These are phyloP conservation scores for Pollenia griseotomentosa DNA, from an alignment of 2,888 invertebrate genomes.

Conservation along the genomic window DNA sequence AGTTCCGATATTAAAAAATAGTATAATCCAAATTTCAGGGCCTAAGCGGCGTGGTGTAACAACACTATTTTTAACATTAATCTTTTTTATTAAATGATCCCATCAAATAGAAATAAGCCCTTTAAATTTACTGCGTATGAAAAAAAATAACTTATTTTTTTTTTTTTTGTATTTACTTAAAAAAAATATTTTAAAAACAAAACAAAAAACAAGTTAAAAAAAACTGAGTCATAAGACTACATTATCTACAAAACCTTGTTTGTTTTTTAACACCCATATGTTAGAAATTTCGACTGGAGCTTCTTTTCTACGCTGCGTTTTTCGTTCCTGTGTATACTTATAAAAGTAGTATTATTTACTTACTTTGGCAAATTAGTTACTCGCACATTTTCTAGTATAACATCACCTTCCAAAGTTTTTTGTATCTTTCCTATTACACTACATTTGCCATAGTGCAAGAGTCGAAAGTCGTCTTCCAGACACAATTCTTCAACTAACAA, in stretches of 20 bases:
- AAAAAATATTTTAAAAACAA: background rate
- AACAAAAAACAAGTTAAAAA: background rate
- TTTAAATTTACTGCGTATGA: too few relatives aligned
- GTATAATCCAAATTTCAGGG: too few relatives aligned
- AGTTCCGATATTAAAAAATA: too few relatives aligned
- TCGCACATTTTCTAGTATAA: conserved; percentile 79
- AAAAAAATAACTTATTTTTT: too few relatives aligned
- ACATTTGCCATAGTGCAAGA: conserved; percentile 81
- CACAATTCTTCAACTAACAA: conserved; percentile 80
- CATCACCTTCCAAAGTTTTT: conserved; percentile 69
- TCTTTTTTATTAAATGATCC: too few relatives aligned
- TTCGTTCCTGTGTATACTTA: too few relatives aligned
- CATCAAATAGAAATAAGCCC: too few relatives aligned
- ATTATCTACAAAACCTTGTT: background rate
- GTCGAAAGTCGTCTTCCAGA: conserved; percentile 76
- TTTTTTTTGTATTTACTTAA: too few relatives aligned
- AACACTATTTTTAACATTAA: too few relatives aligned
- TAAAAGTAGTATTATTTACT: conserved; percentile 41
- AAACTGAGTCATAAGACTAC: conserved; percentile 34
- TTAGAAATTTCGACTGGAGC: background rate
- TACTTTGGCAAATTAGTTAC: conserved; percentile 78
- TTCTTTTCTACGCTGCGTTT: too few relatives aligned
- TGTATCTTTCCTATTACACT: conserved; percentile 80
- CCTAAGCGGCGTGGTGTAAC: too few relatives aligned
- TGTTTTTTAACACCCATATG: background rate